A percentile compares a stretch with the other conserved stretches of the same genome.
Evolutionary conservation across 2,888 invertebrate species (phyloP).

Genomic region (Hedychridium roseum): DNA sequence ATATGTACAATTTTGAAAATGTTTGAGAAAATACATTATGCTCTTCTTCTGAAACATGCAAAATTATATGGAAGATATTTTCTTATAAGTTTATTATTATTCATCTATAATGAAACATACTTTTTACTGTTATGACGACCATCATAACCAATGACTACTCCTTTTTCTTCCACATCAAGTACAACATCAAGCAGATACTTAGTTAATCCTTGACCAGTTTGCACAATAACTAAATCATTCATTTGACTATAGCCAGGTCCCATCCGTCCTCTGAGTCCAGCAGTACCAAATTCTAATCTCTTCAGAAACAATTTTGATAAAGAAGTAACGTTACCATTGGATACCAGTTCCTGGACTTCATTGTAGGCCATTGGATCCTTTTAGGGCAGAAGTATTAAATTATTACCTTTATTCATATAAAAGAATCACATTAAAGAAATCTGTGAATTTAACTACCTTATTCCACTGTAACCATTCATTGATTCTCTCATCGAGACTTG

Average conservation of each 20-base stretch:
- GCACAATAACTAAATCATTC: conserved; percentile 96
- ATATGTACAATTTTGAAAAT: no score
- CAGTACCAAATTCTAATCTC: conserved; percentile 89
- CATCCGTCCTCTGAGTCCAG: conserved; percentile 92
- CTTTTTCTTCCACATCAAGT: conserved; percentile 69
- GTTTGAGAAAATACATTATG: background rate
- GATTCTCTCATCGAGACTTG: conserved; percentile 72
- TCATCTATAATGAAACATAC: conserved; percentile 63
- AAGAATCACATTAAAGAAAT: conserved; percentile 11
- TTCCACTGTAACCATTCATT: conserved; percentile 80
- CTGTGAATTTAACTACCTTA: conserved; percentile 64
- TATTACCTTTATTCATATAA: background rate
- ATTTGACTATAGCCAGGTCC: conserved; percentile 90
- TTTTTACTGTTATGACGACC: conserved; percentile 90
- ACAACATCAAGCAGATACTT: conserved; percentile 75
- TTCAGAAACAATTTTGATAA: conserved; percentile 72
- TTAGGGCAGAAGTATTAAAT: conserved; percentile 11
- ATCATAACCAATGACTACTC: conserved; percentile 91
- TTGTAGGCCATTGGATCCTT: conserved; percentile 72
- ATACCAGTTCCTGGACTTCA: conserved; percentile 72
- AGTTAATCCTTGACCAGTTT: conserved; percentile 90
- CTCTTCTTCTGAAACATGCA: background rate
- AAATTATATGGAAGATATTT: background rate
- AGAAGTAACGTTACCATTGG: conserved; percentile 67
- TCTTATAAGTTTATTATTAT: background rate